Conservation (phyloP, 2,797 vertebrate species). For the Microcaecilia unicolor region DNA sequence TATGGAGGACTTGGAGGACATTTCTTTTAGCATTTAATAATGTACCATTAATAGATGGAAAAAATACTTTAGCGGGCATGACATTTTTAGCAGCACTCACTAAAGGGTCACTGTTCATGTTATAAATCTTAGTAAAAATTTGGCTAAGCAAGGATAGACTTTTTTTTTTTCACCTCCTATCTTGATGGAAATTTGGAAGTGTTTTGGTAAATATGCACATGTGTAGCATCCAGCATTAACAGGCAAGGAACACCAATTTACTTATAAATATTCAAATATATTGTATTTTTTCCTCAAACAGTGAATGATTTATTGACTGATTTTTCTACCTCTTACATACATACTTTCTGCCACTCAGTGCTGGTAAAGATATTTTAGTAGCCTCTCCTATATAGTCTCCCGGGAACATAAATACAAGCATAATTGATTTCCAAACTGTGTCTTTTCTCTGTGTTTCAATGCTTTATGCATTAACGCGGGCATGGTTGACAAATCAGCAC, state of each 20-base stretch:
- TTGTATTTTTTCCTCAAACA: slow-evolving; percentile 33
- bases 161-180: no score
- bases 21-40: no score
- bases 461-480: slow-evolving; percentile 33
- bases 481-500: slow-evolving; percentile 46
- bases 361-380: slow-evolving; percentile 43
- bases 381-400: slow-evolving; percentile 29
- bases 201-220: no score
- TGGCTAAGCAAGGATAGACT: no score
- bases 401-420: slow-evolving; percentile 49
- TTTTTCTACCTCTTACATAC: slow-evolving; percentile 31
- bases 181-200: no score
- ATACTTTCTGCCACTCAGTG: slow-evolving; percentile 32
- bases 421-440: slow-evolving; percentile 47
- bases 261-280: slow-evolving; percentile 38
- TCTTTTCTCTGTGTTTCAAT: slow-evolving; percentile 21
- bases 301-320: slow-evolving; percentile 53
- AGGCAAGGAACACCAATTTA: not conserved
- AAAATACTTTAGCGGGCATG: no score
- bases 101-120: no score
- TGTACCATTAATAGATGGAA: no score
- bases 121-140: no score
- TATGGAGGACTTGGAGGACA: no score
- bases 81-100: no score
- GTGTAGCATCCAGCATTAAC: no score